Evolutionary conservation across 2,797 vertebrate genomes (phyloP).

Genomic region (Eupleurogrammus muticus): DNA sequence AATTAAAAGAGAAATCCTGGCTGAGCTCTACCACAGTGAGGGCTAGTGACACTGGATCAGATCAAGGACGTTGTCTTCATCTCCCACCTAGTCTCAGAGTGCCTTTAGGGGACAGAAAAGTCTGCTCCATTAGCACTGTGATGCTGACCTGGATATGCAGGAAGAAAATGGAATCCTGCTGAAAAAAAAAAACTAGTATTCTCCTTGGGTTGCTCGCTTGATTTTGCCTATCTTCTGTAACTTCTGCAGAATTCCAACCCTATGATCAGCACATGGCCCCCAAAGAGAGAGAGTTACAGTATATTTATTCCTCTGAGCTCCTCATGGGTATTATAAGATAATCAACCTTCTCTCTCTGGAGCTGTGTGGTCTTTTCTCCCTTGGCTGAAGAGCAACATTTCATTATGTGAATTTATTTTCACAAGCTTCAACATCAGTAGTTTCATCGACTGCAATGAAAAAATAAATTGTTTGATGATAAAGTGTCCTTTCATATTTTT

Average conservation of each 20-base stretch:
- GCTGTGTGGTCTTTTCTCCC: not conserved
- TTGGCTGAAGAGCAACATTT: not conserved
- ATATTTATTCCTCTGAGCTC: slow-evolving; percentile 1
- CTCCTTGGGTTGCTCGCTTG: not conserved
- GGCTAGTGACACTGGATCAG: not conserved
- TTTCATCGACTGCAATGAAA: too few relatives aligned
- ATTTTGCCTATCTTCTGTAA: not conserved
- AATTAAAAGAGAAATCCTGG: too few relatives aligned
- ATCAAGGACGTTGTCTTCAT: not conserved
- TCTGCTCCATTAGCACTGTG: not conserved
- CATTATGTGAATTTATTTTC: not conserved
- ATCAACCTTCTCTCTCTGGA: not conserved
- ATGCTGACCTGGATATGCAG: not conserved
- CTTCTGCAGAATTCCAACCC: not conserved
- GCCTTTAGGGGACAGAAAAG: not conserved
- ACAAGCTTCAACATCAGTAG: not conserved
- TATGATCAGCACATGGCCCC: not conserved
- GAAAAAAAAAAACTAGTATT: not conserved
- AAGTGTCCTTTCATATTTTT: not conserved
- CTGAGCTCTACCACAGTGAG: too few relatives aligned
- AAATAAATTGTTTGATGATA: not conserved
- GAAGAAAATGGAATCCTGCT: too few relatives aligned
- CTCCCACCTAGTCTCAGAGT: not conserved
- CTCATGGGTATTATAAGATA: slow-evolving; percentile 1
- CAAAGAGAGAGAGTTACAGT: not conserved